A percentile compares a stretch with the other conserved stretches of the same genome.
Conservation (phyloP, 2,888 invertebrate genomes). For the Conops quadrifasciatus region DNA sequence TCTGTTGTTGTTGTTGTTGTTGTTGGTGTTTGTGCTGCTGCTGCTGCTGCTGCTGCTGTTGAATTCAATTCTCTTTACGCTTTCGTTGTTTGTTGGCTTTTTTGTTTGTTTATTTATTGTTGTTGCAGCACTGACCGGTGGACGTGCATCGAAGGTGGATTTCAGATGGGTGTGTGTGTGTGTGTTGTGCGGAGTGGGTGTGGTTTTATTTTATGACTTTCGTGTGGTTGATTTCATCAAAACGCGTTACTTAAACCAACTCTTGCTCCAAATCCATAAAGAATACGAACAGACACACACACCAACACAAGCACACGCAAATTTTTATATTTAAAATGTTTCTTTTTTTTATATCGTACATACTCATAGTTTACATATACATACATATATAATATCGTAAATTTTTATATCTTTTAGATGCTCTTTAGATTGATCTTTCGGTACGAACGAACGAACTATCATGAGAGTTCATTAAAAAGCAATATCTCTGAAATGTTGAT, state of each 20-base stretch:
- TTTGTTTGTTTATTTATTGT: background rate
- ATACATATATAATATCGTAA: no score
- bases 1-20: background rate
- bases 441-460: no score
- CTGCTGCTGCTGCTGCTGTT: background rate
- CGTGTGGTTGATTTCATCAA: background rate
- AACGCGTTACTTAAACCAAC: background rate
- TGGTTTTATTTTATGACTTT: background rate
- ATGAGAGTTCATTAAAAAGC: no score
- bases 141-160: background rate
- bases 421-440: no score
- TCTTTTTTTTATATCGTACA: no score
- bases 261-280: no score
- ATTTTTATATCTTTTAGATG: no score
- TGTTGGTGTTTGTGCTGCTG: background rate
- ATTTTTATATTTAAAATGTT: no score
- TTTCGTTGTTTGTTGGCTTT: background rate
- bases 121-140: background rate
- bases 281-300: no score
- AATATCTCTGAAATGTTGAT: no score
- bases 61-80: background rate
- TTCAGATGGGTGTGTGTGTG: background rate
- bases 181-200: background rate
- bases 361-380: no score
- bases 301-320: no score